Percentiles rank a stretch among this genome's conserved stretches.
phyloP scores from a whole-genome alignment of 2,888 invertebrate genomes.

The Pherbina coryleti region DNA sequence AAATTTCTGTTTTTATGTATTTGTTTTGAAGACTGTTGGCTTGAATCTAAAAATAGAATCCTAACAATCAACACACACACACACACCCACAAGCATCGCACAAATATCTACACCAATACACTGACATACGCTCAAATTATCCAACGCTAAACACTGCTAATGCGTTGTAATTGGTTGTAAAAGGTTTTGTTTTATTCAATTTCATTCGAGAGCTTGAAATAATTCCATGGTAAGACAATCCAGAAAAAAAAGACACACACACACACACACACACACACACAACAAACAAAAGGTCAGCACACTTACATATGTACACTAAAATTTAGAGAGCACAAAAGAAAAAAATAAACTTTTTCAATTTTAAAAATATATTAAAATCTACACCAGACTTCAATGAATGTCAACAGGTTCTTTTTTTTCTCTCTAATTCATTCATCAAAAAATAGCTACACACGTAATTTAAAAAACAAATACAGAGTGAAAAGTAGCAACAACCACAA shows the following conservation, averaged over 20 bases:
- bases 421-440: too few species aligned
- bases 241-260: neutral
- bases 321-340: neutral
- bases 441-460: too few species aligned
- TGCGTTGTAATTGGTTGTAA: neutral
- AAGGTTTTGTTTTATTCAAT: conserved; percentile 1
- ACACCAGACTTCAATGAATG: too few species aligned
- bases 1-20: neutral
- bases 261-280: neutral
- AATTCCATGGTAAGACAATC: neutral
- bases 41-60: conserved; percentile 1
- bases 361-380: neutral
- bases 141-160: too few species aligned
- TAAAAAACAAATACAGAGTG: too few species aligned
- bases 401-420: too few species aligned
- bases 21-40: neutral
- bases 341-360: neutral
- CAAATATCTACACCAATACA: too few species aligned
- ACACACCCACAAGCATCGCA: too few species aligned
- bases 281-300: neutral
- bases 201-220: neutral
- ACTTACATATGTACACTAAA: neutral
- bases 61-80: neutral
- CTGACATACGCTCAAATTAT: too few species aligned
- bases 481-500: too few species aligned